Evolutionary conservation across 2,888 invertebrate species (phyloP).

Genomic region (Torymus auratus): DNA sequence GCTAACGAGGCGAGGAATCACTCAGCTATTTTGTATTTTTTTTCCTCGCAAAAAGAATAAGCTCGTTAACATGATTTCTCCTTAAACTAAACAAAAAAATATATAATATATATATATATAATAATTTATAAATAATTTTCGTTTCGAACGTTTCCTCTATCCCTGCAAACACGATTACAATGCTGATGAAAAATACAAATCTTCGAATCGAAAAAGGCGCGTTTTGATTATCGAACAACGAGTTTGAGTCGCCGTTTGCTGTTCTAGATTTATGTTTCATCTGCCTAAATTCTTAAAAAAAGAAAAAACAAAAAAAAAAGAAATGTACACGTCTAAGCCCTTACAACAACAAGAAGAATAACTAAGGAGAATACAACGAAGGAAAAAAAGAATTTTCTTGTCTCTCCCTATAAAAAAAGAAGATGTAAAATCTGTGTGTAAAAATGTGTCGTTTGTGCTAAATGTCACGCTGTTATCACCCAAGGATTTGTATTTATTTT

Average conservation of each 20-base stretch:
- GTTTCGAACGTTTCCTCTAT: slow-evolving; percentile 15
- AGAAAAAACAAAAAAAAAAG: too few species aligned
- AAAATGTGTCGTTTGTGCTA: too few species aligned
- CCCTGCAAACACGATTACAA: slow-evolving; percentile 23
- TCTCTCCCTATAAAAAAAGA: too few species aligned
- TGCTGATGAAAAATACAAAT: slow-evolving; percentile 35
- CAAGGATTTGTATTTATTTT: slow-evolving; percentile 27
- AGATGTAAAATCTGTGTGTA: too few species aligned
- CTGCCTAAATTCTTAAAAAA: too few species aligned
- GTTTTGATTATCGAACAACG: slow-evolving; percentile 47
- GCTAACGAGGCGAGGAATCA: slow-evolving; percentile 4
- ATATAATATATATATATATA: slow-evolving; percentile 32
- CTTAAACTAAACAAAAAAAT: slow-evolving; percentile 42
- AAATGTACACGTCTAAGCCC: too few species aligned
- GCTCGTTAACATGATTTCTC: not conserved
- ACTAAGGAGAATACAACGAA: too few species aligned
- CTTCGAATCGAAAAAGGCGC: slow-evolving; percentile 31
- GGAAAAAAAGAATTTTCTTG: too few species aligned
- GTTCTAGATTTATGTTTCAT: not conserved
- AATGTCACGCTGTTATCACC: not conserved
- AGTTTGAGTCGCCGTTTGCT: slow-evolving; percentile 25
- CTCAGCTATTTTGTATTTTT: not conserved
- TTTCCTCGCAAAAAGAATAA: not conserved
- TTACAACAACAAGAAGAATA: too few species aligned
- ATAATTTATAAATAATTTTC: slow-evolving; percentile 54